Evolutionary conservation across 2,888 invertebrate species (phyloP), one percentile per base, ranked within the genome.

Genomic region (Philhelius pedissequus): DNA sequence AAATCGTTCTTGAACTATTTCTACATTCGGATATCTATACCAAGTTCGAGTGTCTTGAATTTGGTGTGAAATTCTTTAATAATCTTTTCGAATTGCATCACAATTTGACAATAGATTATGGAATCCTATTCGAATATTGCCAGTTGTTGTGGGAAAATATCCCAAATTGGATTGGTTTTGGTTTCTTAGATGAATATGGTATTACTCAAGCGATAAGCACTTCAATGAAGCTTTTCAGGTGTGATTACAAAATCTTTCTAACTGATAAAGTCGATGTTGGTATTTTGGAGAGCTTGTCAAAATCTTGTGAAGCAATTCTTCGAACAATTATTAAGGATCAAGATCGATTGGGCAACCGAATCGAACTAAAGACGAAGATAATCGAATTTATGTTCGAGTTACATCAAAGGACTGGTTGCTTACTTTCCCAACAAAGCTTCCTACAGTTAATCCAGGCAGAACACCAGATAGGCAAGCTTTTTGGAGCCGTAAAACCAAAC

Each of bases 91-190:
- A 75, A 9, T 15, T 71, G 6, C 35, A 60, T 6, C 35, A 8
- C 3, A 2, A 40, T 1, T 30, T 75, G 8, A 71, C 54, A 0
- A 11, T 30, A 1, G 75, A 76, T 1, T 84, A 84, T 20, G 62
- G 45, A 13, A 32, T 75, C 22, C 68, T 84, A 2, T 84, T 84
- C 15, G 71, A 80, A 2, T 68, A 76, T 13, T 84, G 84, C 13
- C 70, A 71, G 22, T n/a, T 84, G 50, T 1, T 79, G 15, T 84
- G 79, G 79, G 68, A 80, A 7, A 80, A 84, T n/a, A 35, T 84
- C 3, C 8, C 70, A 0, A 64, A 68, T 3, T 84, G 84, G 84
- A 71, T 68, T 27, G 58, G 27, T 6, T 7, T 40, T 13, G 66
- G 68, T 0, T 71, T 54, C 13, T 0, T 84, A 15, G 79, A 80